Base-by-base conservation (phyloP, 1,140 invertebrate species). In the Achatina immaculata region DNA sequence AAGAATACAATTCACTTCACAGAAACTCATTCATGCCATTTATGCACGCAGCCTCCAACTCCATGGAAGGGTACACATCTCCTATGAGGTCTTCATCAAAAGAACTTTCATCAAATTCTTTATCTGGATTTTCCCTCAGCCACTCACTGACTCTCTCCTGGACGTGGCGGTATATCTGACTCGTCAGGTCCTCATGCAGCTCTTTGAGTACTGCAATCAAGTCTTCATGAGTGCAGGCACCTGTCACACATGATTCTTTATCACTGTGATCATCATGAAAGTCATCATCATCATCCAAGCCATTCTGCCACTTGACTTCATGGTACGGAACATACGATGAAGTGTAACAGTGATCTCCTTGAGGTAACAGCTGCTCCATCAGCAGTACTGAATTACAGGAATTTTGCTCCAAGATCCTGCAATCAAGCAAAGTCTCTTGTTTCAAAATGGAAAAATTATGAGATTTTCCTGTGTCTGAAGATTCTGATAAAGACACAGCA, bases 91-190 rank as follows among this genome's bases (percentile, higher is more conserved):
- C 66, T 19, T 80, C 48, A 28, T 80, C 78, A 28, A 80, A 24
- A 48, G 62, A 11, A 24, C 43, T 51, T 1, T 72, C 21, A n/a
- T 80, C 78, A 80, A 80, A 80, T 11, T 71, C 66, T 42, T 71
- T 34, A 58, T 72, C 43, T 43, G 78, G 78, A 42, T 72, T 48
- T 55, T 45, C 16, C 31, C 78, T 48, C 11, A 45, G 14, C 65
- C 65, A 80, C 3, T 71, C 43, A 34, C 31, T 43, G 45, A 72
- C 24, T 40, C 0, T 80, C 11, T 71, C 43, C 36, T 55, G 71
- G 38, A 72, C 65, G 40, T 80, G 68, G 43, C 42, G 34, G 34
- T 72, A 80, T 1, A 80, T 66, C 48, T 80, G 78, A 72, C 72
- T 71, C 21, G 42, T 69, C 36, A 80, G 36, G 36, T 80, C 78